Evolutionary conservation across 1,140 invertebrate genomes (phyloP).

Genomic region (Drosophila jambulina): DNA sequence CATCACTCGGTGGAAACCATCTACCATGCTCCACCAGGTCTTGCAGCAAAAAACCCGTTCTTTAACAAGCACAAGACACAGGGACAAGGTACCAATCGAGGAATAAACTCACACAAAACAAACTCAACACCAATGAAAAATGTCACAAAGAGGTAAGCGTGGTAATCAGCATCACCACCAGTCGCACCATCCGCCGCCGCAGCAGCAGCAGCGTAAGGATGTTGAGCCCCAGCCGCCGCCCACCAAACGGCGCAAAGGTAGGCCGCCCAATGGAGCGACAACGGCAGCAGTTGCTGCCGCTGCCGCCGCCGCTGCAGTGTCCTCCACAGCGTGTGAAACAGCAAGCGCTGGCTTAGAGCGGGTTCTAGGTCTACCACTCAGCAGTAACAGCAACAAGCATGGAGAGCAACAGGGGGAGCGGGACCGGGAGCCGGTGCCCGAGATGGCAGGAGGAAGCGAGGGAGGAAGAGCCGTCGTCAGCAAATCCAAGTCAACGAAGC

Average conservation of each 20-base stretch:
- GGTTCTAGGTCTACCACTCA: slow-evolving; percentile 26
- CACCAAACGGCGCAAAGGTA: slow-evolving; percentile 82
- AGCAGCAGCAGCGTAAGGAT: slow-evolving; percentile 81
- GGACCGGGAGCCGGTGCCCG: slow-evolving; percentile 2
- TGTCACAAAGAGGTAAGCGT: slow-evolving; percentile 85
- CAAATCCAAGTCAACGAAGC: slow-evolving; percentile 65
- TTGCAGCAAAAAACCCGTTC: slow-evolving; percentile 45
- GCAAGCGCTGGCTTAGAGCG: slow-evolving; percentile 41
- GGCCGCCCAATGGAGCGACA: slow-evolving; percentile 76
- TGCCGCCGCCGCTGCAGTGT: slow-evolving; percentile 27
- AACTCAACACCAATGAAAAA: slow-evolving; percentile 84
- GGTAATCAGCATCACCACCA: slow-evolving; percentile 77
- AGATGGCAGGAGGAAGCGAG: slow-evolving; percentile 16
- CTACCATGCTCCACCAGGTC: slow-evolving; percentile 11
- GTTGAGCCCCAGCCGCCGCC: slow-evolving; percentile 84
- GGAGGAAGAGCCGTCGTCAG: slow-evolving; percentile 21
- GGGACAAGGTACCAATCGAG: slow-evolving; percentile 52
- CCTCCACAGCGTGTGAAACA: slow-evolving; percentile 15
- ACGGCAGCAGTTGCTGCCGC: slow-evolving; percentile 29
- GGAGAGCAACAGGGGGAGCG: slow-evolving; percentile 30
- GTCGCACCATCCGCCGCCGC: slow-evolving; percentile 73
- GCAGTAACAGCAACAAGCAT: slow-evolving; percentile 40
- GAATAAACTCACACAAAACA: slow-evolving; percentile 64
- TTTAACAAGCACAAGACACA: slow-evolving; percentile 42
- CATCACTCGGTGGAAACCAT: neutral